Conservation (phyloP, 2,888 invertebrate species). For the Tenthredo distinguenda region DNA sequence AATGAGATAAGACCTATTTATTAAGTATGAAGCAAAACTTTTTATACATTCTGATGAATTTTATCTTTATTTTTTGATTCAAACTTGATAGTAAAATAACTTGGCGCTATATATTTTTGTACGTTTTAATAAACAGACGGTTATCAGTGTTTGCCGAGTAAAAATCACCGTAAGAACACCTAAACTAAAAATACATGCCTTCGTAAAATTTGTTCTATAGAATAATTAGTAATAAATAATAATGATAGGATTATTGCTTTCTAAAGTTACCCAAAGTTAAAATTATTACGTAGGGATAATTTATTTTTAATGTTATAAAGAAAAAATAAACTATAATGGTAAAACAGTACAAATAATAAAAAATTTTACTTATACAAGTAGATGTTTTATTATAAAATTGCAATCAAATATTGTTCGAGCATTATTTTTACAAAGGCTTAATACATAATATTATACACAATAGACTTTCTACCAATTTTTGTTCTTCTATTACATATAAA, state of each 20-base stretch:
- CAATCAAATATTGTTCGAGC: slow-evolving; percentile 14
- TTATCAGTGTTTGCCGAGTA: slow-evolving; percentile 4
- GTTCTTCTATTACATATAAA: not conserved
- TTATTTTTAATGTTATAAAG: slow-evolving; percentile 29
- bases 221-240: slow-evolving; percentile 25
- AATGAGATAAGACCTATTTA: slow-evolving; percentile 19
- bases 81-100: slow-evolving; percentile 4
- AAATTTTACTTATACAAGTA: slow-evolving; percentile 16
- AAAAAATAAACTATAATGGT: slow-evolving; percentile 53
- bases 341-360: slow-evolving; percentile 70
- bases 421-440: slow-evolving; percentile 19
- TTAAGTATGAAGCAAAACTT: not conserved
- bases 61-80: slow-evolving; percentile 29
- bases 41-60: slow-evolving; percentile 42
- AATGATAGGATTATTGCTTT: slow-evolving; percentile 11
- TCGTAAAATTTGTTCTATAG: slow-evolving; percentile 6
- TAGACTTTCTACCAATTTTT: not conserved
- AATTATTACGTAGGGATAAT: slow-evolving; percentile 53
- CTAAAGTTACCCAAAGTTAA: slow-evolving; percentile 68
- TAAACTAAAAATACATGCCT: slow-evolving; percentile 9
- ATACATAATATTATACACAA: not conserved
- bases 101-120: slow-evolving; percentile 45
- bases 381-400: slow-evolving; percentile 11
- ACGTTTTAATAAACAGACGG: slow-evolving; percentile 45
- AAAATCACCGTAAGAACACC: not conserved